Conservation (phyloP, 1,140 invertebrate genomes). For the Drosophila dunni region DNA sequence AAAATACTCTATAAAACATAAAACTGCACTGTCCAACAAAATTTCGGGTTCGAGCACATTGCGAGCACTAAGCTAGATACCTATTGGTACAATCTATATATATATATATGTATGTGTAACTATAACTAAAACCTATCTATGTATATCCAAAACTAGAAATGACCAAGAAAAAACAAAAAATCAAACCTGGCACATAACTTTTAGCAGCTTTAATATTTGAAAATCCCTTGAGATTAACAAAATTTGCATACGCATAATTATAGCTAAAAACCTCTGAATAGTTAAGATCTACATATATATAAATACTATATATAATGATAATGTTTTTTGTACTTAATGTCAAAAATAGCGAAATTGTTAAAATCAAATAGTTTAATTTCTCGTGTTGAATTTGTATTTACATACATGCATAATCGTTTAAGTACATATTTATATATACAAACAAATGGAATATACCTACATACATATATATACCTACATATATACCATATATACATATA, state of each 20-base stretch:
- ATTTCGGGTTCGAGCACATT: constrained; percentile 17
- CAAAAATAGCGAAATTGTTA: constrained; percentile 15
- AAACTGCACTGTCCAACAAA: constrained; percentile 14
- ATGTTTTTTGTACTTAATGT: constrained; percentile 7
- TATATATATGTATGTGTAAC: constrained; percentile 7
- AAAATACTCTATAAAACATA: not conserved
- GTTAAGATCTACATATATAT: not conserved
- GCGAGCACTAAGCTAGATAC: constrained; percentile 10
- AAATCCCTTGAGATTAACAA: constrained; percentile 16
- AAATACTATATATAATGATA: not conserved
- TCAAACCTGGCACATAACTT: constrained; percentile 52
- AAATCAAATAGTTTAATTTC: constrained; percentile 52
- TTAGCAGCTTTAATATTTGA: constrained; percentile 47
- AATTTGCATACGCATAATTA: constrained; percentile 2
- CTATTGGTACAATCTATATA: constrained; percentile 20
- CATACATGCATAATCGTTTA: constrained; percentile 13
- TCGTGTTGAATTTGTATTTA: constrained; percentile 77
- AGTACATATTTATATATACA: constrained; percentile 22
- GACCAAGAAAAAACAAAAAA: constrained; percentile 40
- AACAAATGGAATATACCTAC: constrained; percentile 37
- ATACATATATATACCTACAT: constrained; percentile 28
- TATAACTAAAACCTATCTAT: constrained; percentile 16
- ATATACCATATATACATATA: constrained; percentile 60
- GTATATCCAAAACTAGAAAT: constrained; percentile 30
- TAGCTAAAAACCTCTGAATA: constrained; percentile 13